These are phyloP conservation scores for Anolis carolinensis DNA, from an alignment of 2,113 vertebrate species.

Conservation along the genomic window DNA sequence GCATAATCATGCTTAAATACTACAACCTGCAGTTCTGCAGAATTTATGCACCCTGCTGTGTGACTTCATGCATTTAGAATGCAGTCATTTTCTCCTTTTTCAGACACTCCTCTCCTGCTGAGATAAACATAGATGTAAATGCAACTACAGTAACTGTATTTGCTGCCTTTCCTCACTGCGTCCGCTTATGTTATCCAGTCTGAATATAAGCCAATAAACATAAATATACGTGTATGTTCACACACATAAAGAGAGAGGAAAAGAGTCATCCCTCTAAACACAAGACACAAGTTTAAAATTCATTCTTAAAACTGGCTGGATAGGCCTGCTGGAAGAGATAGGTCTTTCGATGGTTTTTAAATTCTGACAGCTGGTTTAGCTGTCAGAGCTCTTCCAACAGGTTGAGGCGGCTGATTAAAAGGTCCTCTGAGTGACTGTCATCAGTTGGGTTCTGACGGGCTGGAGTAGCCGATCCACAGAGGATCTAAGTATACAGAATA, in stretches of 20 bases:
- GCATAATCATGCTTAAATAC: background rate
- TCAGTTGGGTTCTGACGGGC: too few species aligned
- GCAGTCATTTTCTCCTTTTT: background rate
- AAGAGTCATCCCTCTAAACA: too few species aligned
- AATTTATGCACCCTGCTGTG: background rate
- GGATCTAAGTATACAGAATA: too few species aligned
- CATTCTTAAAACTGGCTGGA: too few species aligned
- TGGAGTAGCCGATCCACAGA: too few species aligned
- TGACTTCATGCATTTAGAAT: constrained; percentile 5
- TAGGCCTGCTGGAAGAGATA: too few species aligned
- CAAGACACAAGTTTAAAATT: too few species aligned
- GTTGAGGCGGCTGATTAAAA: too few species aligned
- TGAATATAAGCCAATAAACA: background rate
- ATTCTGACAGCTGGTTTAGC: too few species aligned
- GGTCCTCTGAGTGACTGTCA: too few species aligned
- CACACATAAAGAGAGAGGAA: background rate
- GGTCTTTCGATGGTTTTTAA: too few species aligned
- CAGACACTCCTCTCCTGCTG: background rate
- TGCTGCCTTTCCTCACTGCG: background rate
- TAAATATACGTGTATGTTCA: background rate
- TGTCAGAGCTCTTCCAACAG: too few species aligned
- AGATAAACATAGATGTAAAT: constrained; percentile 23
- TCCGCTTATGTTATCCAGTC: constrained; percentile 28
- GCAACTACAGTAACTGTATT: constrained; percentile 24
- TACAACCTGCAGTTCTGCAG: background rate